Conservation (phyloP, 2,888 invertebrate genomes). For the Drosophila paracracens region DNA sequence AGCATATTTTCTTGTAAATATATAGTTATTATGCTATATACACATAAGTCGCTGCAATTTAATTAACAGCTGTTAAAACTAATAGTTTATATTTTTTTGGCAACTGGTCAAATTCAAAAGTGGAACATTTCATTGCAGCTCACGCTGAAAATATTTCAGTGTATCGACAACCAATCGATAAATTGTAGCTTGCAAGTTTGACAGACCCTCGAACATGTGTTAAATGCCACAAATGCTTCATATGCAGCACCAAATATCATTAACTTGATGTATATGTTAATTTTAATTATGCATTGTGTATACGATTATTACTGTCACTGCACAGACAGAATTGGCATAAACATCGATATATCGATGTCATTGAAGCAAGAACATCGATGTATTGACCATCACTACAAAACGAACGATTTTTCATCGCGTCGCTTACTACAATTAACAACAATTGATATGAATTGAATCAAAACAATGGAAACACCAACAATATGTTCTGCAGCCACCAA, state of each 20-base stretch:
- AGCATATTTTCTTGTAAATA: slow-evolving; percentile 44
- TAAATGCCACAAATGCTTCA: background rate
- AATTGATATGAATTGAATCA: slow-evolving; percentile 31
- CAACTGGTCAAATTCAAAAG: background rate
- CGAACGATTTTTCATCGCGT: slow-evolving; percentile 43
- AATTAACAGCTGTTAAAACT: background rate
- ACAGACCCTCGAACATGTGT: background rate
- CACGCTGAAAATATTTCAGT: background rate
- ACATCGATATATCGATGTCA: background rate
- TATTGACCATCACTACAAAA: background rate
- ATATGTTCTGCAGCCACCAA: slow-evolving; percentile 24
- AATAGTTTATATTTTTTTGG: background rate
- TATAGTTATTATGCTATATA: slow-evolving; percentile 24
- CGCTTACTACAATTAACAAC: slow-evolving; percentile 52
- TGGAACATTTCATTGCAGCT: background rate
- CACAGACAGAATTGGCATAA: background rate
- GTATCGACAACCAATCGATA: background rate
- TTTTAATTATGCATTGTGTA: background rate
- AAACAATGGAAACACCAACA: slow-evolving; percentile 52
- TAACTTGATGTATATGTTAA: background rate
- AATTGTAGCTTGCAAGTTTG: background rate
- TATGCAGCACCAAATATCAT: background rate
- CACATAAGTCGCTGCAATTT: slow-evolving; percentile 17
- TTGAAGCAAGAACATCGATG: background rate
- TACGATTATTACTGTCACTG: background rate